Evolutionary conservation across 2,797 vertebrate species (phyloP), one percentile per base, ranked within the genome.

Genomic region (Hoplostethus atlanticus): DNA sequence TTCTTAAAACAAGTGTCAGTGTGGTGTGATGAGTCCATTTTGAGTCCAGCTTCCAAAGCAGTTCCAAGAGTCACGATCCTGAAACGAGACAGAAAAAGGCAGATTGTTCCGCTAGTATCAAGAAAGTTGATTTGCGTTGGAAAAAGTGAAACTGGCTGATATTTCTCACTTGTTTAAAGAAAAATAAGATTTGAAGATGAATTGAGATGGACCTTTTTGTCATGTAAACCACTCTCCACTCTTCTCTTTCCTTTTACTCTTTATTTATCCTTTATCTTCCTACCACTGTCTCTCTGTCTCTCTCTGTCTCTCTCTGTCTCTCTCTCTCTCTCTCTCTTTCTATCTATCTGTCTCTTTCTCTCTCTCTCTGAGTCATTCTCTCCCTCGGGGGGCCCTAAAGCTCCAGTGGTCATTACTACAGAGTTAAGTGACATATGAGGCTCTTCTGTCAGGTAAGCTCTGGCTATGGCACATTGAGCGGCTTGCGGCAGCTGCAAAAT

Each of bases 381-480:
- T 46, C 17, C 21, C 58, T 62, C n/a, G 30, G 25, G 55, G 31
- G 31, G 4, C 34, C 53, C 30, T 63, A 13, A 51, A 64, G 31
- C n/a, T 61, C 42, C 13, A 44, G 42, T 56, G 47, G 48, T 30
- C 38, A 47, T 64, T 60, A 57, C 58, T 6, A 44, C 58, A 44
- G 57, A 57, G 4, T 46, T 54, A 12, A 65, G 63, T 25, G 55
- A 65, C 55, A 65, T 9, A 63, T 5, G n/a, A 52, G 36, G 16
- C 64, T 66, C 21, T 58, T 21, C 74, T 55, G 30, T 73, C 42
- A 62, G 25, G 44, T 30, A 28, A 44, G 34, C 30, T 64, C 40
- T 48, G 17, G 7, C 48, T 21, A 0, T 16, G 58, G 5, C 59
- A 47, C 59, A 54, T 3, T 69, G 47, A 66, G 61, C 28, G 17